A percentile compares a stretch with the other conserved stretches of the same genome.
Conservation (phyloP, 2,797 vertebrate genomes). For the Gambelia wislizenii region DNA sequence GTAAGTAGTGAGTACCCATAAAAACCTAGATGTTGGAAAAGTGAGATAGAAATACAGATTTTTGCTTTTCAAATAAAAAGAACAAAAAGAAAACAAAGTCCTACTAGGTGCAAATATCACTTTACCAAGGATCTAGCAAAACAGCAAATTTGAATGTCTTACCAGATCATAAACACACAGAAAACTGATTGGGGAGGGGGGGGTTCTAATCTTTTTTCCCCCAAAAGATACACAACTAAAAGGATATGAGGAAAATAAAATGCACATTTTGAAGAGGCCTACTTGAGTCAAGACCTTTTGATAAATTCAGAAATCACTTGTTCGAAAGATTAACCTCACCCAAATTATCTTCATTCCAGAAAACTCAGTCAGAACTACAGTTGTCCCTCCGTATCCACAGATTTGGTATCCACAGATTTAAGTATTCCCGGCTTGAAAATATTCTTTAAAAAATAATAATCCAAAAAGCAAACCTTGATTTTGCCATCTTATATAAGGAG, state of each 20-base stretch:
- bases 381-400: too few species aligned
- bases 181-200: neutral
- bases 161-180: constrained; percentile 12
- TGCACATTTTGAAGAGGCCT: constrained; percentile 34
- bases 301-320: constrained; percentile 27
- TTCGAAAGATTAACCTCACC: constrained; percentile 27
- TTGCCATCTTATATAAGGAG: too few species aligned
- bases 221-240: neutral
- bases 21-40: neutral
- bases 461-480: too few species aligned
- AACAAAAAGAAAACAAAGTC: neutral
- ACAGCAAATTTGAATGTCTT: constrained; percentile 20
- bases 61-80: neutral
- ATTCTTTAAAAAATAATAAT: too few species aligned
- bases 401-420: too few species aligned
- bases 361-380: neutral
- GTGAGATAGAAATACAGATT: neutral
- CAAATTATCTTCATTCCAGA: constrained; percentile 6
- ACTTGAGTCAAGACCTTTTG: neutral
- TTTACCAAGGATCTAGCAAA: neutral
- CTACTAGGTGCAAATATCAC: neutral
- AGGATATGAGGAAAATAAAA: neutral
- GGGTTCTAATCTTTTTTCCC: too few species aligned
- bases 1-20: neutral
- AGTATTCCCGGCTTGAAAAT: too few species aligned